Base-by-base conservation (phyloP, 2,797 vertebrate genomes). In the Periophthalmus magnuspinnatus region DNA sequence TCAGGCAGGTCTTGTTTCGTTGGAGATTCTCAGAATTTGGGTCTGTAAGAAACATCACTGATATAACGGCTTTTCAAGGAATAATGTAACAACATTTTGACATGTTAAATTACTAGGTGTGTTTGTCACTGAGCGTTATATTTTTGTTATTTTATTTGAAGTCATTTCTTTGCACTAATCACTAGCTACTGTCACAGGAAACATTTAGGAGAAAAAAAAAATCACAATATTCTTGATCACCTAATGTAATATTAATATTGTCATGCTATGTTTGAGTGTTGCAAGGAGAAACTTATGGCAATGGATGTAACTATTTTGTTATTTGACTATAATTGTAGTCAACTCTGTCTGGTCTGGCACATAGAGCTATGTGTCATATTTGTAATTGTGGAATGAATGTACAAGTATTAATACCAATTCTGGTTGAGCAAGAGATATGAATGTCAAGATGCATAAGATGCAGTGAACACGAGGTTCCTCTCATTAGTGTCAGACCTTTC, bases 1-100 rank as follows among this genome's bases (percentile, higher is more conserved):
- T 81, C 84, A 80, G 90, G 80, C 76, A 76, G 75, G 79, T 81
- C 82, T 76, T 84, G 77, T 67, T 76, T 81, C 64, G 72, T 78
- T 82, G 77, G 67, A 78, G 74, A 74, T 69, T 79, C 55, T 50
- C 45, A 66, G 62, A 74, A 66, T 83, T 58, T 83, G 59, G 16
- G 45, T 33, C 61, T 2, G 14, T 74, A 68, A 38, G 9, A 2
- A 21, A 36, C 33, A 61, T 19, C 59, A 61, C 11, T 38, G n/a
- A 41, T 41, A 61, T 61, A 5, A 48, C 19, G 13, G 10, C 1
- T 32, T 57, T 57, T 13, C 13, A 57, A 32, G 28, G 24, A 17
- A 57, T 32, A 57, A 22, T 55, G 52, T 10, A 22, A 22, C 8
- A n/a, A 55, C 22, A 55, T 22, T 57, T 32, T 57, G 24, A 57